These are phyloP conservation scores for Ataeniobius toweri DNA, from an alignment of 2,797 vertebrate species.

Conservation along the genomic window DNA sequence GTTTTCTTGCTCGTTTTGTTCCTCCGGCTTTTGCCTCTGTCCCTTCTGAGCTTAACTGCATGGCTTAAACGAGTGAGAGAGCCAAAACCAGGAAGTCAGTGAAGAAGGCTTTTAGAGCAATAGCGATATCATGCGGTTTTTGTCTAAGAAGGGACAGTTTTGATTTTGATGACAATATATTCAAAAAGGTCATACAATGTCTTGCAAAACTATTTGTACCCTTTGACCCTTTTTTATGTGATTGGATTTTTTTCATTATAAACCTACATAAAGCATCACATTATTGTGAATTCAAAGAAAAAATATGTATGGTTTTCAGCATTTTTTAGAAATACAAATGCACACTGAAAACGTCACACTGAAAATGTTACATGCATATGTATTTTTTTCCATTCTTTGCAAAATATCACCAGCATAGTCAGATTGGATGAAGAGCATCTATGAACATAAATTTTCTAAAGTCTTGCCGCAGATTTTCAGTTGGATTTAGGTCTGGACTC, in stretches of 20 bases:
- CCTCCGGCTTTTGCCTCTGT: constrained; percentile 26
- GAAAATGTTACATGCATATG: neutral
- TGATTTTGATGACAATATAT: neutral
- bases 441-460: neutral
- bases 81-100: neutral
- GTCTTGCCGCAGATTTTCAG: neutral
- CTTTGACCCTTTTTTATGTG: neutral
- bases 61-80: neutral
- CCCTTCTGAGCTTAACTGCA: constrained; percentile 15
- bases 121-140: neutral
- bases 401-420: neutral
- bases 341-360: neutral
- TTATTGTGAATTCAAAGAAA: neutral
- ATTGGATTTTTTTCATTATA: neutral
- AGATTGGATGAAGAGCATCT: neutral
- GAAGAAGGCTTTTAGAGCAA: neutral
- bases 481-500: neutral
- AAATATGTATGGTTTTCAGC: neutral
- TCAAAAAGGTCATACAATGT: neutral
- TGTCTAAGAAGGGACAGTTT: neutral
- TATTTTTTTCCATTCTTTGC: neutral
- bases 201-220: neutral
- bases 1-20: constrained; percentile 49
- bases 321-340: neutral
- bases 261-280: neutral